Base-by-base conservation (phyloP, 2,797 vertebrate species). In the Xenopus petersii region DNA sequence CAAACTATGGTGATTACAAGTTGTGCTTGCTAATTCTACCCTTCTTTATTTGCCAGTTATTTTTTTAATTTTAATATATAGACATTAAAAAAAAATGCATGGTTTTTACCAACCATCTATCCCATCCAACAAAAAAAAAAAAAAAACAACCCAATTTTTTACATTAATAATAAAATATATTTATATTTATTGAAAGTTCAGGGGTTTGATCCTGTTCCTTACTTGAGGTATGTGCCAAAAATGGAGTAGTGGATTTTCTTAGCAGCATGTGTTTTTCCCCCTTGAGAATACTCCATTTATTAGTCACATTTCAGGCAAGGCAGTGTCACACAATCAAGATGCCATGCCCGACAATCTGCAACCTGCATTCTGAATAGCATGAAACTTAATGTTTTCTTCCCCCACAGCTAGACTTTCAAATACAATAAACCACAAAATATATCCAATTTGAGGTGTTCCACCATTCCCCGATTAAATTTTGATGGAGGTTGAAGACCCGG, bases 401-500 rank as follows among this genome's bases (percentile, higher is more conserved):
- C 60, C 70, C 47, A 16, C 64, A 67, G 64, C 64, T 55, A 73
- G 58, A 69, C 66, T 70, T 74, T 70, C 62, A 79, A 66, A 79
- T 74, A 66, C 71, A 46, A 74, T 74, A 74, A 79, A 74, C 61
- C 71, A 17, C 54, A 55, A 79, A 79, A 79, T 70, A 67, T 17
- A 76, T 61, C 67, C 71, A 74, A 74, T 79, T 62, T 74, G 71
- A 74, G 62, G 26, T 62, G 65, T 79, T 74, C 67, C 62, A 54
- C 77, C 15, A 55, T 17, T 68, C 66, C 67, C 77, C 55, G 71
- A 79, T 74, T 74, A 79, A 74, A 79, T 79, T 79, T 79, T 79
- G 77, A 79, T 79, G 77, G 71, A 17, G 71, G 67, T 46, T 70
- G 71, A 74, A 79, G 77, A 79, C 71, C 77, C 70, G 77, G 74